A percentile compares a stretch with the other conserved stretches of the same genome.
Evolutionary conservation across 2,888 invertebrate genomes (phyloP).

Genomic region (Pollenia amentaria): DNA sequence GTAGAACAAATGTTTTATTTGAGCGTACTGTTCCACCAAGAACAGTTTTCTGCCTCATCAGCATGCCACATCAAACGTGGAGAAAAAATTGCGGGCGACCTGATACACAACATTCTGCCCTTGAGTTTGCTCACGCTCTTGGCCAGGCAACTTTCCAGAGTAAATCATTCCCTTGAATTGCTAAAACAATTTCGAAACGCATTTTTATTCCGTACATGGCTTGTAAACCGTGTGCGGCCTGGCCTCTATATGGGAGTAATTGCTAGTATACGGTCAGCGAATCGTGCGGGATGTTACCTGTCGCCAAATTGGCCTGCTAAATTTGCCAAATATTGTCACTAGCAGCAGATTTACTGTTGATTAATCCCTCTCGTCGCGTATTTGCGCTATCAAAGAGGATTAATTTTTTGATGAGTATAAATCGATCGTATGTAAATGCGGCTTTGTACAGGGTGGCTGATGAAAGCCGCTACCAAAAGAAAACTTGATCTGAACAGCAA

Average conservation of each 20-base stretch:
- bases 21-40: not conserved
- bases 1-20: not conserved
- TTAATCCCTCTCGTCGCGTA: too few species aligned
- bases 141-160: not conserved
- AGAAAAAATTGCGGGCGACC: not conserved
- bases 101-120: too few species aligned
- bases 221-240: not conserved
- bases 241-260: not conserved
- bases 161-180: not conserved
- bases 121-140: not conserved
- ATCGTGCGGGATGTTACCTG: conserved; percentile 5
- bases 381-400: not conserved
- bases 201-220: too few species aligned
- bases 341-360: not conserved
- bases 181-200: too few species aligned
- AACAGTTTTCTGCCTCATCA: not conserved
- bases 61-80: not conserved
- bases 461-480: too few species aligned
- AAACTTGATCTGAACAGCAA: too few species aligned
- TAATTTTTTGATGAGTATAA: too few species aligned
- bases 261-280: not conserved
- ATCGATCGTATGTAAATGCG: too few species aligned
- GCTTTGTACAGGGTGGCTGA: too few species aligned
- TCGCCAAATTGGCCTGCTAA: not conserved
- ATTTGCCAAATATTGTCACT: not conserved